phyloP scores from a whole-genome alignment of 2,888 invertebrate genomes.

The Eulithis testata region DNA sequence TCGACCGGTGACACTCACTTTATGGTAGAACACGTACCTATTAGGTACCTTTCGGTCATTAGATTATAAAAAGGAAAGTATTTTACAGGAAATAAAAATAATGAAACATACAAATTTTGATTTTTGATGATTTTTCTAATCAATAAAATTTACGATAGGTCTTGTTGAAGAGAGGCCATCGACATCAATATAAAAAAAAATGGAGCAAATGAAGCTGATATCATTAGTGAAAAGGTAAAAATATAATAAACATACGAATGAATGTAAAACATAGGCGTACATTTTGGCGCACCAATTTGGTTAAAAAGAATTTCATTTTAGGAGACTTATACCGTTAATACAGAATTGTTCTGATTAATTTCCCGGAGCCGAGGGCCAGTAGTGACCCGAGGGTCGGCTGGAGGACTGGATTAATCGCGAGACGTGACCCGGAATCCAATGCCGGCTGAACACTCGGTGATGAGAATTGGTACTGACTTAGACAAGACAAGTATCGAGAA shows the following conservation, averaged over 20 bases:
- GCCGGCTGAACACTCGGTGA: conserved; percentile 31
- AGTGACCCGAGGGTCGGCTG: conserved; percentile 20
- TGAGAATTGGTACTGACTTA: neutral
- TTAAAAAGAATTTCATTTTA: conserved; percentile 30
- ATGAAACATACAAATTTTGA: no score
- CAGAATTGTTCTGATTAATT: conserved; percentile 45
- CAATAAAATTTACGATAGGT: no score
- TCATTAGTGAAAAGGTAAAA: no score
- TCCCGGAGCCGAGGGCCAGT: conserved; percentile 26
- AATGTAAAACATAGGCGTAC: neutral
- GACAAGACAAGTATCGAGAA: no score
- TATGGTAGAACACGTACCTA: neutral
- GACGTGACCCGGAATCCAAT: conserved; percentile 63
- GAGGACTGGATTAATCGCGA: conserved; percentile 53
- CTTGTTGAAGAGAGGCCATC: no score
- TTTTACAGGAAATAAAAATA: no score
- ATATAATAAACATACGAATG: neutral
- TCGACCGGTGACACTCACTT: neutral
- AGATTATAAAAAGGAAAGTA: no score
- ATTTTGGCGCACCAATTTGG: conserved; percentile 6
- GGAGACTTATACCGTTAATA: conserved; percentile 39
- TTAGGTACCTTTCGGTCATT: neutral
- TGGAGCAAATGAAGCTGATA: no score
- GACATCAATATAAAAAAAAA: no score
- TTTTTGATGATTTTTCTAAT: no score